A percentile compares a stretch with the other conserved stretches of the same genome.
Conservation (phyloP, 2,113 vertebrate genomes). For the Hystrix brachyura region DNA sequence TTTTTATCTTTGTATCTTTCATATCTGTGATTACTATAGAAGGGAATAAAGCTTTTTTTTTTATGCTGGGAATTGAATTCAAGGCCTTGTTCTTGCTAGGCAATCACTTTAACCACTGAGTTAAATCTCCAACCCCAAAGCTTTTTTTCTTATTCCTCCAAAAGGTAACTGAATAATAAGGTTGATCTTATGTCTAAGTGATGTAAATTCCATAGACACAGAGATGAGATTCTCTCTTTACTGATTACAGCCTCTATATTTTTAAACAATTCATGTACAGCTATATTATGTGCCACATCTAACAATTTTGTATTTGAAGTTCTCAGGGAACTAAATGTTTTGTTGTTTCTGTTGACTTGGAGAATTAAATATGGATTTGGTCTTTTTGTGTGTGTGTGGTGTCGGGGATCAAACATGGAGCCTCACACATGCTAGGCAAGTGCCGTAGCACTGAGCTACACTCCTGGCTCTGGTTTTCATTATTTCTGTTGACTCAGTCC, state of each 20-base stretch:
- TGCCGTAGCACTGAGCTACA: background rate
- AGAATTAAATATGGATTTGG: background rate
- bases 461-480: background rate
- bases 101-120: no score
- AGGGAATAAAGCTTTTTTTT: constrained; percentile 36
- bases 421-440: background rate
- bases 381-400: background rate
- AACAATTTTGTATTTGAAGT: constrained; percentile 28
- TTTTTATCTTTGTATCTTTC: constrained; percentile 44
- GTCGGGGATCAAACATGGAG: background rate
- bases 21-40: constrained; percentile 34
- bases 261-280: constrained; percentile 11
- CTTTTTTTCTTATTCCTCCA: constrained; percentile 47
- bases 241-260: constrained; percentile 20
- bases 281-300: background rate
- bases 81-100: no score
- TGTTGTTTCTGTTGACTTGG: constrained; percentile 1
- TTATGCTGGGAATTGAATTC: no score
- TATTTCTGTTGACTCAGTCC: constrained; percentile 45
- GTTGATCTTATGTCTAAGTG: constrained; percentile 25
- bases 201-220: constrained; percentile 18
- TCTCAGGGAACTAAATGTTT: constrained; percentile 25
- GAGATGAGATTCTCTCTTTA: constrained; percentile 42
- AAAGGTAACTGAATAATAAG: constrained; percentile 48
- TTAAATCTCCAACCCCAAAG: background rate